Base-by-base conservation (phyloP, 1,140 invertebrate species). In the Leptinotarsa defecta region DNA sequence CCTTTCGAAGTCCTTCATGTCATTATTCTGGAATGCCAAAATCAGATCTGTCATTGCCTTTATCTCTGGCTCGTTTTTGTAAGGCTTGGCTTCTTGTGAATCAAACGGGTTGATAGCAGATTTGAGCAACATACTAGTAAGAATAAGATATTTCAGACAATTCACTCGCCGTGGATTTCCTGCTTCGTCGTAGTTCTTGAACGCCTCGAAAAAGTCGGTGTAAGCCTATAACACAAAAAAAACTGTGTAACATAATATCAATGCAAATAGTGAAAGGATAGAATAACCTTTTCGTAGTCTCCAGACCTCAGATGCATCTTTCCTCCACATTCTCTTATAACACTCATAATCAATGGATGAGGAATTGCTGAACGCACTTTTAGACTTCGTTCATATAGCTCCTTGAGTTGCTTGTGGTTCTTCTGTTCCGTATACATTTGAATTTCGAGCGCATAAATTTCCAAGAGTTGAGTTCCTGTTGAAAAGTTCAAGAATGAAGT, bases 361-460 rank as follows among this genome's bases (percentile, higher is more conserved):
- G 98, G 98, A 86, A 99, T 99, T 64, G 97, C 98, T 65, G 97
- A 98, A 86, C 99, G 99, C 76, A 99, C 98, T 84, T 98, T 95
- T 65, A 99, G 89, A 1, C 97, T 98, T 86, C 98, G 96, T 85
- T 99, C 97, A 85, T 99, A 99, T 0, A 99, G 87, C 13, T 95
- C 94, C 88, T 99, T 99, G 4, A 99, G 86, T 86, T 99, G 98
- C 85, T 99, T 99, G 85, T 99, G 98, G 86, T 99, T 99, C 84
- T 99, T 99, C 87, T 99, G 97, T 73, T 96, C 96, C 0, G 98
- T 99, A 85, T 99, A 98, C 97, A 99, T 99, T 89, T 99, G 98
- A 83, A 99, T 99, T 90, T 99, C 98, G 78, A 99, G 87, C 1
- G 98, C 98, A 87, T 99, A 99, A 71, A 99, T 98, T 87, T 99